phyloP scores from a whole-genome alignment of 2,888 invertebrate species.

The Galerucella nymphaeae region DNA sequence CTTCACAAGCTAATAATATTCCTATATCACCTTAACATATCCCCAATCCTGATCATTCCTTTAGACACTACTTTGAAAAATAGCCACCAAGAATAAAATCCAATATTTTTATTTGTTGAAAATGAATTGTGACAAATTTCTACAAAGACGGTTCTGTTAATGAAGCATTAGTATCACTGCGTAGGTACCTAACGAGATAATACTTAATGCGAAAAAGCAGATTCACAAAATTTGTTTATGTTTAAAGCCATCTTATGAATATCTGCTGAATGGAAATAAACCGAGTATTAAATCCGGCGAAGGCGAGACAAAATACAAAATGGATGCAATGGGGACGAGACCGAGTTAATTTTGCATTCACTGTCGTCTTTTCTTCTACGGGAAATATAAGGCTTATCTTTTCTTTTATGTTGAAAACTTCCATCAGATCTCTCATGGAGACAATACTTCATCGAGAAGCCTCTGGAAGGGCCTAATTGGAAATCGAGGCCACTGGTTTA shows the following conservation, averaged over 20 bases:
- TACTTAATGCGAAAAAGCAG: constrained; percentile 53
- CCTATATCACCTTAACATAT: too few species aligned
- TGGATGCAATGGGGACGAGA: constrained; percentile 51
- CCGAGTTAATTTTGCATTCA: constrained; percentile 60
- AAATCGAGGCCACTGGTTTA: constrained; percentile 49
- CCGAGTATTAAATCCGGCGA: constrained; percentile 58
- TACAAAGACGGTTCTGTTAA: not conserved
- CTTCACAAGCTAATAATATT: not conserved
- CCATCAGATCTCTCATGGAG: constrained; percentile 58
- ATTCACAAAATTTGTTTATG: constrained; percentile 59
- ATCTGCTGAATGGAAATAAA: constrained; percentile 57
- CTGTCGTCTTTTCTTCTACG: constrained; percentile 58
- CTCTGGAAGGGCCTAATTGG: constrained; percentile 56
- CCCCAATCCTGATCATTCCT: too few species aligned
- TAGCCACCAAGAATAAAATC: too few species aligned
- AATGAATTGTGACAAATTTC: not conserved
- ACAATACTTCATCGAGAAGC: constrained; percentile 60
- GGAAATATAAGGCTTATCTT: constrained; percentile 60
- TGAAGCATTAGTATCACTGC: constrained; percentile 41
- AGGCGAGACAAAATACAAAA: constrained; percentile 37
- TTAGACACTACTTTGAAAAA: too few species aligned
- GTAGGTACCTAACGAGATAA: constrained; percentile 55
- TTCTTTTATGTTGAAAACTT: constrained; percentile 59
- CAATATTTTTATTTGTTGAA: not conserved
- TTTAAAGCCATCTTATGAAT: constrained; percentile 57